These are phyloP conservation scores for Echinarachnius parma DNA, from an alignment of 53 echinoderm and acorn worm genomes.

Conservation along the genomic window DNA sequence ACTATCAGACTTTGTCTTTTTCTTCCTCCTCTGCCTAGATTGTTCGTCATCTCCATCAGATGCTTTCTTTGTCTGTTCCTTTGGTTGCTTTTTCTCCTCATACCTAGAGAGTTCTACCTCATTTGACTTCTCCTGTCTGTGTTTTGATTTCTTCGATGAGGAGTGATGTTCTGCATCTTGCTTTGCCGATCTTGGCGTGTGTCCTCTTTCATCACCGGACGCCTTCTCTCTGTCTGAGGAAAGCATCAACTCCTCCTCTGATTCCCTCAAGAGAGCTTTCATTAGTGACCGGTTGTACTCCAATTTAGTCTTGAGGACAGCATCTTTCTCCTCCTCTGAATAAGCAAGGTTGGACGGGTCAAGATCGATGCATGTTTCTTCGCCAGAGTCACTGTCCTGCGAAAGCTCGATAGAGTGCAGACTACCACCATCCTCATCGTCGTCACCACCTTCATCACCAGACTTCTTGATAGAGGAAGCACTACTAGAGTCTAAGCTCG, in stretches of 20 bases:
- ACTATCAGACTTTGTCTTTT: conserved; percentile 10
- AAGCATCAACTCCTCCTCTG: too few relatives aligned
- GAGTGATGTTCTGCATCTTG: too few relatives aligned
- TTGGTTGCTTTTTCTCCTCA: too few relatives aligned
- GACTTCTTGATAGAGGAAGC: too few relatives aligned
- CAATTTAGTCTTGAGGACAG: conserved; percentile 8
- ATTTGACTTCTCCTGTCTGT: background rate
- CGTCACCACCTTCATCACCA: too few relatives aligned
- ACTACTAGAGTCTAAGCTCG: too few relatives aligned
- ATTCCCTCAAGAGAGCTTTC: conserved; percentile 28
- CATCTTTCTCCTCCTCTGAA: conserved; percentile 28
- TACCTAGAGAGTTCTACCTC: background rate
- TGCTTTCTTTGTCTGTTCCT: too few relatives aligned
- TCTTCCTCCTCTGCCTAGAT: conserved; percentile 18
- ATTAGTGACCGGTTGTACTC: conserved; percentile 31
- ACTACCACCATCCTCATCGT: too few relatives aligned
- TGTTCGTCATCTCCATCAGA: background rate
- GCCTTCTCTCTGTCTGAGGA: too few relatives aligned
- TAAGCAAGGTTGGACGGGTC: conserved; percentile 17
- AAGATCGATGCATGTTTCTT: conserved; percentile 1
- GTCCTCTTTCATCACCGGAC: too few relatives aligned
- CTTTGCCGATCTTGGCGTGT: too few relatives aligned
- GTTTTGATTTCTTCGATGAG: conserved; percentile 2
- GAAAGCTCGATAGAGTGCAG: conserved; percentile 28
- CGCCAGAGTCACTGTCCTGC: conserved; percentile 20